Conservation (phyloP, 2,888 invertebrate species). For the Spilarctia lutea region DNA sequence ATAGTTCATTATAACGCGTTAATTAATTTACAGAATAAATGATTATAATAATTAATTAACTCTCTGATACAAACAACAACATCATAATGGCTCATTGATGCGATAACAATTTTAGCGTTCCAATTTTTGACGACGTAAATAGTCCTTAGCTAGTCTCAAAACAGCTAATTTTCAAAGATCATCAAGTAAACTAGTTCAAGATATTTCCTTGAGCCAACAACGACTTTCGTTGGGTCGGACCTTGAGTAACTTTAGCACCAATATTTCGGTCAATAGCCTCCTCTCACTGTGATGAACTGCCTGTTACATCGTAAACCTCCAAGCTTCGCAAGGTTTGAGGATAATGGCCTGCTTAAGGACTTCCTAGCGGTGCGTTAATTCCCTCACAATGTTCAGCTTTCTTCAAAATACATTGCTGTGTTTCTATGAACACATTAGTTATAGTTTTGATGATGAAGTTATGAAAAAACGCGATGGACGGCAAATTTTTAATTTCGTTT, state of each 20-base stretch:
- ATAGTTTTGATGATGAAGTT: background rate
- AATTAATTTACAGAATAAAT: no score
- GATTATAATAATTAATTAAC: no score
- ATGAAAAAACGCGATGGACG: background rate
- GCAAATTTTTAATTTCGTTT: constrained; percentile 13
- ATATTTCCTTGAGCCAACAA: constrained; percentile 4
- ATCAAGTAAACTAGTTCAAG: background rate
- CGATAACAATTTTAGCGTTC: background rate
- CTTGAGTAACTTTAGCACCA: background rate
- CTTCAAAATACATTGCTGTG: constrained; percentile 1
- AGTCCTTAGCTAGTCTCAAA: background rate
- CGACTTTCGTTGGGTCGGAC: background rate
- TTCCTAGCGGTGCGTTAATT: constrained; percentile 1
- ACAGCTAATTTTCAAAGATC: background rate
- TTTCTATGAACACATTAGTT: background rate
- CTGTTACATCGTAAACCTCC: constrained; percentile 17
- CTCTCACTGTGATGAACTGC: constrained; percentile 17
- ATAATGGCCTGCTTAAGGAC: constrained; percentile 16
- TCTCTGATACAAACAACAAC: background rate
- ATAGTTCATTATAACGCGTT: no score
- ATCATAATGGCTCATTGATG: no score
- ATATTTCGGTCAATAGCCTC: background rate
- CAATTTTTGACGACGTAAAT: background rate
- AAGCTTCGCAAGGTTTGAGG: constrained; percentile 6
- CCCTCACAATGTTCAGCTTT: background rate